phyloP scores from a whole-genome alignment of 2,113 vertebrate genomes.

The Porphyrio hochstetteri region DNA sequence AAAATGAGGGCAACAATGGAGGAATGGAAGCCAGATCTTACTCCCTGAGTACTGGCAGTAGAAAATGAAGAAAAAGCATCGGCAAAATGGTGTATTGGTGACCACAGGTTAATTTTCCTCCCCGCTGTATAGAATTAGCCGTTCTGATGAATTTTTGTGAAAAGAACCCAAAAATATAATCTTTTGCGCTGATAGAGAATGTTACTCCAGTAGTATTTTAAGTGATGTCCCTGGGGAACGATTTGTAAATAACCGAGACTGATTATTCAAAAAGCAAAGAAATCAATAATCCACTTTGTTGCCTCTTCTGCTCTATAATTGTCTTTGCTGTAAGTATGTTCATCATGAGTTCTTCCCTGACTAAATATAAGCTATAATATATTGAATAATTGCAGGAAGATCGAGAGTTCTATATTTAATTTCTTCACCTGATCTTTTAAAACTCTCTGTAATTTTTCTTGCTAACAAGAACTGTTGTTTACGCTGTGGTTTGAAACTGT shows the following conservation, averaged over 20 bases:
- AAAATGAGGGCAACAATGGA: background rate
- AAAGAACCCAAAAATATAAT: background rate
- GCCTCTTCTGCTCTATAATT: background rate
- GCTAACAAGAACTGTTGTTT: background rate
- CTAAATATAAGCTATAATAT: background rate
- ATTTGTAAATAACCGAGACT: background rate
- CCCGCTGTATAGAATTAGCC: background rate
- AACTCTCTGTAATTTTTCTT: background rate
- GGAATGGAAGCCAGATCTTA: background rate
- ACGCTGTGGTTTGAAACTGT: background rate
- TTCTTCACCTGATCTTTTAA: background rate
- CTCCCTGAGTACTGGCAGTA: background rate
- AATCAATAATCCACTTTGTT: background rate
- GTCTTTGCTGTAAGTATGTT: background rate
- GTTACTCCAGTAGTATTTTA: background rate
- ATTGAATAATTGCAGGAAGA: background rate
- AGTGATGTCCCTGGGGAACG: background rate
- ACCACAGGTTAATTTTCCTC: background rate
- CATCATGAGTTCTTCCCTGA: background rate
- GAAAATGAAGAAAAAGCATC: background rate
- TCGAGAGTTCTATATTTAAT: background rate
- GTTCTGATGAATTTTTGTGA: background rate
- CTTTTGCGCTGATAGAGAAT: background rate
- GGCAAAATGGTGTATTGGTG: background rate
- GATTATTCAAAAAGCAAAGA: constrained; percentile 1